Percentiles rank a stretch among this genome's conserved stretches.
These are phyloP conservation scores for Gymnothorax javanicus DNA, from an alignment of 2,797 vertebrate genomes.

Conservation along the genomic window DNA sequence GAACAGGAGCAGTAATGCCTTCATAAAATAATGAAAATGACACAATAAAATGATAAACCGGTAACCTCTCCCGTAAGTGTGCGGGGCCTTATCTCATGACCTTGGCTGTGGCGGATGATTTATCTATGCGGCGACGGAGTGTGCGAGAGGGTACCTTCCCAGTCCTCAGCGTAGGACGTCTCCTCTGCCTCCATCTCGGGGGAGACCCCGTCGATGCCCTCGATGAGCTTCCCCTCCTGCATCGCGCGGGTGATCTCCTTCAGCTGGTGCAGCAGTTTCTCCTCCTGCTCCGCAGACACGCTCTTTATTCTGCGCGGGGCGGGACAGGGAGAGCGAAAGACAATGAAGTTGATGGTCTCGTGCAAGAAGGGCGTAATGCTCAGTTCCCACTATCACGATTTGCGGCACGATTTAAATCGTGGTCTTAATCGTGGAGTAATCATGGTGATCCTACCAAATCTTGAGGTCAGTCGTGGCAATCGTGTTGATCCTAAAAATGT, in stretches of 20 bases:
- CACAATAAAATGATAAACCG: not conserved
- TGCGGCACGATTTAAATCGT: no score
- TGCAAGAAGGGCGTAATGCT: not conserved
- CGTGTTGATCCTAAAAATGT: no score
- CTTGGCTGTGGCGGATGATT: not conserved
- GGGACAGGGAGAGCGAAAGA: not conserved
- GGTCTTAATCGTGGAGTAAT: no score
- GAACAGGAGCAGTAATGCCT: slow-evolving; percentile 1
- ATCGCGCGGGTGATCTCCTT: slow-evolving; percentile 89
- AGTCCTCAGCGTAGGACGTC: slow-evolving; percentile 82
- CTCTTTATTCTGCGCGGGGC: slow-evolving; percentile 66
- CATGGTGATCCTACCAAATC: no score
- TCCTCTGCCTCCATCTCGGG: slow-evolving; percentile 84
- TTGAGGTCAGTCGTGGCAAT: no score
- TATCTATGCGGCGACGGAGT: not conserved
- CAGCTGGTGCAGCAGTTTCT: slow-evolving; percentile 85
- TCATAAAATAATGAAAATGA: not conserved
- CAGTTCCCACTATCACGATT: not conserved
- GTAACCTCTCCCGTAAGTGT: not conserved
- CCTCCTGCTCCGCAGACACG: slow-evolving; percentile 85
- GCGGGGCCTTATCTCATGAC: not conserved
- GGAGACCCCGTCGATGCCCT: slow-evolving; percentile 61
- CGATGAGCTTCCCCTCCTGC: slow-evolving; percentile 87
- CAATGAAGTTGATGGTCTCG: no score
- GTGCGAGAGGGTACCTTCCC: slow-evolving; percentile 76